Evolutionary conservation across 2,888 invertebrate species (phyloP).

Genomic region (Tachina lurida): DNA sequence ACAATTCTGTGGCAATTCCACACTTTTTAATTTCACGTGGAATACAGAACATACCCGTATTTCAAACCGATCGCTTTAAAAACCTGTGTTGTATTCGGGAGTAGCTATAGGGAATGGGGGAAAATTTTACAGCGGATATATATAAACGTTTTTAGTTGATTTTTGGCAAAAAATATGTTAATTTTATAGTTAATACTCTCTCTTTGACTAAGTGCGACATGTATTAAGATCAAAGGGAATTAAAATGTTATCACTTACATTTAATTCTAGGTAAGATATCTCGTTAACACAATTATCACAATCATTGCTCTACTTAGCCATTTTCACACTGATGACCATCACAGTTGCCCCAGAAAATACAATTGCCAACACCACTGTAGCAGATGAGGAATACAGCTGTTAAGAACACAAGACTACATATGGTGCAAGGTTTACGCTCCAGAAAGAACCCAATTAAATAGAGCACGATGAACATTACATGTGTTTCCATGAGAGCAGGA

Average conservation of each 20-base stretch:
- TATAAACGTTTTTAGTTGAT: too few species aligned
- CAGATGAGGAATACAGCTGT: conserved; percentile 96
- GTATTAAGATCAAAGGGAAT: background rate
- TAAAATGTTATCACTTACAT: too few species aligned
- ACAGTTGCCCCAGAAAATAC: conserved; percentile 95
- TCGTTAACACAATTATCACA: conserved; percentile 1
- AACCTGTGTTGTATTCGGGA: too few species aligned
- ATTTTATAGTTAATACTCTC: too few species aligned
- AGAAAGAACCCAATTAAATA: conserved; percentile 98
- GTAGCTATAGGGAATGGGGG: too few species aligned
- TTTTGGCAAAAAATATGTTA: too few species aligned
- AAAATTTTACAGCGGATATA: too few species aligned
- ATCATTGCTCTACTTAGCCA: conserved; percentile 76
- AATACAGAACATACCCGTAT: too few species aligned
- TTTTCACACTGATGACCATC: conserved; percentile 87
- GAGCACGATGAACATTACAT: conserved; percentile 98
- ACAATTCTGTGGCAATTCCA: too few species aligned
- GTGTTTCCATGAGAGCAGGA: conserved; percentile 96
- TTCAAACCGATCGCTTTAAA: too few species aligned
- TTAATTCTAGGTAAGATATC: too few species aligned
- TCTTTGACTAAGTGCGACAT: background rate
- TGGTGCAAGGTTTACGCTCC: conserved; percentile 98
- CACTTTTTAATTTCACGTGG: too few species aligned
- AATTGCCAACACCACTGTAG: conserved; percentile 97
- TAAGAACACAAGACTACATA: conserved; percentile 97